Base-by-base conservation (phyloP, 2,113 vertebrate genomes). In the Austrofundulus limnaeus region DNA sequence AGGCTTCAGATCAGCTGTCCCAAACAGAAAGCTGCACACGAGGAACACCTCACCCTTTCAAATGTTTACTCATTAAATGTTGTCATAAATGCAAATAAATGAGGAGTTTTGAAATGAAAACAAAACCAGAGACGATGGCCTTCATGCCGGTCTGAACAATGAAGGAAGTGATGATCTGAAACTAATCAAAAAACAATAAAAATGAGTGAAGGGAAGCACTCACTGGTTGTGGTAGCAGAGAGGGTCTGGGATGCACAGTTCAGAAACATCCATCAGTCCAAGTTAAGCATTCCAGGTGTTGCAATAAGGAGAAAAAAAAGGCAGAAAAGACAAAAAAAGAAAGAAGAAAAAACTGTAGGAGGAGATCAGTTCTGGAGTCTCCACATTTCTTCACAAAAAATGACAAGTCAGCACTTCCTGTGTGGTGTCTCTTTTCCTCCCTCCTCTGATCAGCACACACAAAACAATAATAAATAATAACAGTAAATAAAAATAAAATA, bases 161-260 rank as follows among this genome's bases (percentile, higher is more conserved):
- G 19, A 46, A 9, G 43, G 24, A 60, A 60, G 39, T 38, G 21
- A 13, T 51, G 47, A 53, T 25, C 34, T 10, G 9, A 41, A 61
- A 23, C 19, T 21, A 43, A 20, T 0, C 11, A 10, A 31, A 39
- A 20, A 15, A 48, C n/a, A 31, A n/a, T 45, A 49, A 57, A 65
- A 16, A 50, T 5, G 23, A 9, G n/a, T 37, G 70, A 58, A 84
- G 51, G 68, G 60, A 77, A 78, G 81, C 87, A 95, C 95, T 91
- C 94, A 96, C 95, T 95, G 95, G 92, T 93, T 95, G 88, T 95
- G 94, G 88, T 95, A 95, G 94, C 93, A 94, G 88, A 95, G 93
- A 81, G 94, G 88, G 84, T 95, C 94, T 80, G 94, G 92, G 90
- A 95, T 92, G 91, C 94, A 95, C 84, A 95, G 92, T 92, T 95